These are phyloP conservation scores for Noctua pronuba DNA, from an alignment of 2,888 invertebrate genomes.

Conservation along the genomic window DNA sequence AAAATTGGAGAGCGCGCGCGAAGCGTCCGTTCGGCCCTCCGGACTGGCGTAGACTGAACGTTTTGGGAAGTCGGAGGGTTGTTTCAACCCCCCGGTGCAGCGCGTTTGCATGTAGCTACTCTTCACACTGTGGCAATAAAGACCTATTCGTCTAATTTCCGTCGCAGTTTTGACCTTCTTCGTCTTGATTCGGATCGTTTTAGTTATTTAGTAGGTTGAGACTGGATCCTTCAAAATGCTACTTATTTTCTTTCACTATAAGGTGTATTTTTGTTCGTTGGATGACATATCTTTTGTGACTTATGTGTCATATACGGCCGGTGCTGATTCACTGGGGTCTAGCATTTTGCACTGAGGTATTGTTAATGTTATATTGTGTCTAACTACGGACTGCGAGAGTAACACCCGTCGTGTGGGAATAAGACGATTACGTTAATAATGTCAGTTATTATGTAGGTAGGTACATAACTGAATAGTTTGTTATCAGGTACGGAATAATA, in stretches of 20 bases:
- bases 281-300: conserved; percentile 36
- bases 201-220: conserved; percentile 68
- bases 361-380: conserved; percentile 45
- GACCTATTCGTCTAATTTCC: conserved; percentile 75
- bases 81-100: conserved; percentile 75
- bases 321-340: conserved; percentile 63
- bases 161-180: conserved; percentile 79
- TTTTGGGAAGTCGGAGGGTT: conserved; percentile 62
- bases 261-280: conserved; percentile 47
- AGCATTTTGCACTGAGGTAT: conserved; percentile 58
- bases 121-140: conserved; percentile 69
- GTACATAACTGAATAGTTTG: neutral
- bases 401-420: conserved; percentile 2
- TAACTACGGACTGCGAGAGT: conserved; percentile 6
- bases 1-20: conserved; percentile 57
- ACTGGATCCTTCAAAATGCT: conserved; percentile 3
- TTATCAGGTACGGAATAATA: neutral
- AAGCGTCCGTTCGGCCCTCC: conserved; percentile 65
- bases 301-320: conserved; percentile 45
- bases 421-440: conserved; percentile 16
- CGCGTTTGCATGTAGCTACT: conserved; percentile 72
- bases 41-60: conserved; percentile 76
- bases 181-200: conserved; percentile 72
- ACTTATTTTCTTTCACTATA: conserved; percentile 30
- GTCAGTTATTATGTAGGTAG: neutral